These are phyloP conservation scores for Machaerirhynchus nigripectus DNA, from an alignment of 2,113 vertebrate species.

Conservation along the genomic window DNA sequence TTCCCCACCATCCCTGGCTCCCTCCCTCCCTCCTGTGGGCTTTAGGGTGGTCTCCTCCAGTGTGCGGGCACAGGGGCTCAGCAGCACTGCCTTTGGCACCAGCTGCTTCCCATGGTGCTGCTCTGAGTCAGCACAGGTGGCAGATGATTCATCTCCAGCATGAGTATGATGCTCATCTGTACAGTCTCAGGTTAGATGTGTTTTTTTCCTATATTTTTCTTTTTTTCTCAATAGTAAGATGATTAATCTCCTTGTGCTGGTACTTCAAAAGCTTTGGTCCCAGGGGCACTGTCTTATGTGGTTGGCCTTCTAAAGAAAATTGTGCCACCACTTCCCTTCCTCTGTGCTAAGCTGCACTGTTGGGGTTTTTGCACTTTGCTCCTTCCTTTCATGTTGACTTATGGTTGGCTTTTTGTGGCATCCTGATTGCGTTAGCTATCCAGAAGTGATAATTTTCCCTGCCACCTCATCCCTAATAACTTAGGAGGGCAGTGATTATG, in stretches of 20 bases:
- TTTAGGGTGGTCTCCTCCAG: rapidly evolving
- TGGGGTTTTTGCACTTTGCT: background rate
- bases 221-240: constrained; percentile 13
- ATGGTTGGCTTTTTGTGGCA: background rate
- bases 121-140: constrained; percentile 58
- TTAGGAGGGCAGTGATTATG: background rate
- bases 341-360: background rate
- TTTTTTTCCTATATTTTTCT: background rate
- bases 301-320: background rate
- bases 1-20: background rate
- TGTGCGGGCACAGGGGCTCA: rapidly evolving
- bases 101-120: background rate
- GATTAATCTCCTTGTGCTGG: constrained; percentile 38
- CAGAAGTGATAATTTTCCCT: background rate
- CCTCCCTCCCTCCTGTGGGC: background rate
- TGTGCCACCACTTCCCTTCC: background rate
- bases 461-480: background rate
- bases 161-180: constrained; percentile 46
- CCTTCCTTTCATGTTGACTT: background rate
- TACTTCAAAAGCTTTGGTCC: constrained; percentile 34
- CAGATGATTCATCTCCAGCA: constrained; percentile 58
- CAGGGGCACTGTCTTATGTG: background rate
- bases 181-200: background rate
- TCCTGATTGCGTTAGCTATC: background rate
- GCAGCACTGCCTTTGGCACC: background rate